Evolutionary conservation across 2,113 vertebrate species (phyloP).

Genomic region (Globicephala melas): DNA sequence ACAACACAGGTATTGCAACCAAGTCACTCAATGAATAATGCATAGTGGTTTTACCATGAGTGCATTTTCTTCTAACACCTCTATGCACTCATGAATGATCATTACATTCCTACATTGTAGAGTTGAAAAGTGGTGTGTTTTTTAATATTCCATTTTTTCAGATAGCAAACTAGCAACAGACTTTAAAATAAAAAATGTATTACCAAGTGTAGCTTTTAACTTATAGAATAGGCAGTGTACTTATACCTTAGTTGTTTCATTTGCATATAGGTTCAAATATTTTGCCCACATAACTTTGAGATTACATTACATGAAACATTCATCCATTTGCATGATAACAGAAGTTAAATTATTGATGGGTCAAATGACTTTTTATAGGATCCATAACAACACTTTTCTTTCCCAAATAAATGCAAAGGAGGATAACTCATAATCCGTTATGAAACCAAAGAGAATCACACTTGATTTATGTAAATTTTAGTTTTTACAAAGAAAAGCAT

Average conservation of each 20-base stretch:
- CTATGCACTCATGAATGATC: background rate
- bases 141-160: background rate
- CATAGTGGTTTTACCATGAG: background rate
- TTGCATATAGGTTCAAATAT: background rate
- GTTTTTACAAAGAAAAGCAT: background rate
- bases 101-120: background rate
- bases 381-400: background rate
- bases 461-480: background rate
- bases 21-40: background rate
- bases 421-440: background rate
- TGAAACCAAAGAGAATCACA: background rate
- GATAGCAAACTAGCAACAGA: background rate
- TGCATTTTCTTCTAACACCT: background rate
- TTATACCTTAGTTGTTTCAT: background rate
- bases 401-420: background rate
- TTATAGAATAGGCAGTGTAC: background rate
- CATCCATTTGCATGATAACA: background rate
- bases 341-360: background rate
- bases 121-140: background rate
- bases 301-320: background rate
- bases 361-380: background rate
- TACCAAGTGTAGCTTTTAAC: background rate
- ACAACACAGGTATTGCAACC: background rate
- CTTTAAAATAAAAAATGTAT: background rate
- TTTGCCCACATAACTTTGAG: background rate